A percentile compares a stretch with the other conserved stretches of the same genome.
Evolutionary conservation across 2,113 vertebrate species (phyloP).

Genomic region (Leucoraja erinaceus): DNA sequence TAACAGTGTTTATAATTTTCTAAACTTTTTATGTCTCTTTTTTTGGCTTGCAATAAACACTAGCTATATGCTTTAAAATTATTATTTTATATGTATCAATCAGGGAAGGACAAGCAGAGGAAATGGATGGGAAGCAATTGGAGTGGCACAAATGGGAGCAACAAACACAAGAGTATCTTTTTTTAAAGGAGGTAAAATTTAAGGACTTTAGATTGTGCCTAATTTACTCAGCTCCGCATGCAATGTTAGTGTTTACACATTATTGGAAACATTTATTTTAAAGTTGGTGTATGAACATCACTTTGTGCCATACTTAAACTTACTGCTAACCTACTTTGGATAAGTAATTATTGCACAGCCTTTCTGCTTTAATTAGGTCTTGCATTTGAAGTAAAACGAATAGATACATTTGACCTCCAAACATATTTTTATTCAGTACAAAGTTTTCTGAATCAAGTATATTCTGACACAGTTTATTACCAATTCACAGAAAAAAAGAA

Average conservation of each 20-base stretch:
- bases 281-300: not conserved
- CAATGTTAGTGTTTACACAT: not conserved
- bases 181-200: conserved; percentile 39
- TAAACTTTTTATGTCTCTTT: not conserved
- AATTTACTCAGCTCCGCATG: not conserved
- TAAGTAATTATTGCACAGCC: not conserved
- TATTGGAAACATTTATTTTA: not conserved
- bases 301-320: not conserved
- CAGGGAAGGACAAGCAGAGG: conserved; percentile 40
- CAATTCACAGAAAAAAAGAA: not conserved
- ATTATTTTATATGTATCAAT: not conserved
- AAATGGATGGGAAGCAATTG: conserved; percentile 39
- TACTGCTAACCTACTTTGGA: not conserved
- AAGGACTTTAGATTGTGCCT: not conserved
- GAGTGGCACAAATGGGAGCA: not conserved
- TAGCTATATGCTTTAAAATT: not conserved
- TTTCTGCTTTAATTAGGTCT: not conserved
- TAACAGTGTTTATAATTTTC: not conserved
- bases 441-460: not conserved
- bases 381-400: not conserved
- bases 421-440: not conserved
- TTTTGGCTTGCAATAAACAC: not conserved
- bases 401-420: not conserved
- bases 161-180: conserved; percentile 36
- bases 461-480: not conserved